Base-by-base conservation (phyloP, 1,140 invertebrate species). In the Aphelinus certus region DNA sequence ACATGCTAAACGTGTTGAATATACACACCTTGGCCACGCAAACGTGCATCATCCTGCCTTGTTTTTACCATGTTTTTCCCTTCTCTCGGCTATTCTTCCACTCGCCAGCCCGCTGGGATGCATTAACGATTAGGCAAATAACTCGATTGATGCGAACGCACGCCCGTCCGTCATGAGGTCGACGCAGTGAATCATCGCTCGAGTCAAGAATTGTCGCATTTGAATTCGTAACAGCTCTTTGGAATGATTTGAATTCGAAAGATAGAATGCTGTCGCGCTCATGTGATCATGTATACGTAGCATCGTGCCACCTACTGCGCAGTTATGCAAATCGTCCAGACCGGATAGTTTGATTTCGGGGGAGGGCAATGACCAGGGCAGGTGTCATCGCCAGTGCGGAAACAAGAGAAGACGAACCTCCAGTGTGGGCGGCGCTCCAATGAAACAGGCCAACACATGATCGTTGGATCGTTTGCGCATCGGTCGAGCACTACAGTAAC, bases 401-500 rank as follows among this genome's bases (percentile, higher is more conserved):
- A 51, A 71, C 43, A 51, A 3, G 10, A 60, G 10, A 57, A 46
- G 51, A 64, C 26, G 51, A 26, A 9, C 45, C 43, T 53, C 4
- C 51, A 53, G 26, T 26, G 26, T 26, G 26, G 51, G 9, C 51
- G 51, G 51, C 51, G 49, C 72, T 74, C 68, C 60, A 74, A 74
- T 74, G 65, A 51, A 69, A 57, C 57, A 51, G 26, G 63, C 72
- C 68, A 74, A 68, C 65, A 68, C 67, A 74, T 57, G 72, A 49
- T 64, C 42, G 4, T 53, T 49, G 48, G 46, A 64, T 57, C 61
- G n/a, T 74, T 74, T 74, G 72, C 56, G 10, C 10, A 43, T 26
- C 2, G 42, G 42, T 61, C 63, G 58, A 63, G 51, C 55, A 43
- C 42, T 63, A 3, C 42, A 26, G 57, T n/a, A 61, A 63, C 49